Base-by-base conservation (phyloP, 2,888 invertebrate genomes). In the Bhutanitis thaidina region DNA sequence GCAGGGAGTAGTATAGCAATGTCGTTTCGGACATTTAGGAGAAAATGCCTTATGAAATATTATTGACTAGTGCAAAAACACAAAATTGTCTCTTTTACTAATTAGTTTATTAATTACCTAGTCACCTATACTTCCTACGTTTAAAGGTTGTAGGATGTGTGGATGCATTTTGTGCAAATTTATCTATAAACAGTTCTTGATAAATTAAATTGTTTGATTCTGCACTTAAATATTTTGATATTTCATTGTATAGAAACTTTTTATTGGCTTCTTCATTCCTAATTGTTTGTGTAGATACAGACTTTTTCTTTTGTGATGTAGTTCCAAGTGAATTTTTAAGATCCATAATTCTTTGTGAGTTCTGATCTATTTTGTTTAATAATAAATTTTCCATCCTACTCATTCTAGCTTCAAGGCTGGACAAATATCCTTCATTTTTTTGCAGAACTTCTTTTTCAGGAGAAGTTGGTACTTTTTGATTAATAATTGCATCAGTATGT, bases 141-240 rank as follows among this genome's bases (percentile, higher is more conserved):
- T 74, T 81, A 32, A 57, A 41, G 9, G 62, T 10, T 9, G 30
- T 1, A 13, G 39, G 10, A 7, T 16, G 34, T 10, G 15, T 39
- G 8, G 34, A 43, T 1, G 54, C 47, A 25, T 45, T 61, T 34
- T 62, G 56, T 35, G 57, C 55, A 67, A 56, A 74, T 56, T 76
- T 74, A 62, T 80, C 75, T 34, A 85, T 69, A 56, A 89, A 89
- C 20, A 89, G 69, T 64, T 88, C 88, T 65, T 88, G 86, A 67
- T 80, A 88, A 38, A 89, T 48, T 55, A 74, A 59, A 63, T 74
- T 84, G 52, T 78, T 87, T 9, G 74, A 60, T 44, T 68, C 64
- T 20, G 79, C 67, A 52, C 76, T 83, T 49, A 89, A 68, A 69
- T 71, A 88, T 56, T 77, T 67, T 2, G 88, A 85, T 59, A 88